phyloP scores from a whole-genome alignment of 2,888 invertebrate genomes.

The Rhopalosiphum nymphaeae region DNA sequence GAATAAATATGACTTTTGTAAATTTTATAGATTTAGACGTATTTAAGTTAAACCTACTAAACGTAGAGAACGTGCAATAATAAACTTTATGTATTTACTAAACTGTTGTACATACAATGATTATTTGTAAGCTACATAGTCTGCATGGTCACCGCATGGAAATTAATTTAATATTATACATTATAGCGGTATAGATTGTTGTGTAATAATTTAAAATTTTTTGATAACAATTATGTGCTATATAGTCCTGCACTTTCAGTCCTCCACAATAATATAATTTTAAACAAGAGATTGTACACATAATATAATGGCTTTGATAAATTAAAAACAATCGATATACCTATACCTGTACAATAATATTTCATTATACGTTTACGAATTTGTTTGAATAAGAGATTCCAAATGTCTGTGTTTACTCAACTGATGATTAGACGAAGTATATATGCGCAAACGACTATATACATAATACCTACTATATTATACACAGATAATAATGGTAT shows the following conservation, averaged over 20 bases:
- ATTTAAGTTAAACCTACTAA: background rate
- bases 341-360: background rate
- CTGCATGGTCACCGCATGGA: background rate
- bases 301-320: background rate
- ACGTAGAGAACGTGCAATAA: background rate
- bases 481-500: constrained; percentile 6
- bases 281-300: background rate
- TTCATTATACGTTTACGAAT: background rate
- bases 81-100: background rate
- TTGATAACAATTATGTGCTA: background rate
- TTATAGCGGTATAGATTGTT: background rate
- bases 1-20: background rate
- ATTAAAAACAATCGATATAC: background rate
- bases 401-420: constrained; percentile 53
- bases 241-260: background rate
- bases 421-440: constrained; percentile 46
- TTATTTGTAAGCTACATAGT: background rate
- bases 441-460: background rate
- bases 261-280: background rate
- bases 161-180: background rate
- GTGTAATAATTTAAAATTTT: background rate
- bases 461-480: no score
- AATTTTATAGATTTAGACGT: background rate
- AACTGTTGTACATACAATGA: background rate
- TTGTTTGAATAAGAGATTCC: constrained; percentile 41